Conservation (phyloP, 2,113 vertebrate genomes). For the Caretta caretta region DNA sequence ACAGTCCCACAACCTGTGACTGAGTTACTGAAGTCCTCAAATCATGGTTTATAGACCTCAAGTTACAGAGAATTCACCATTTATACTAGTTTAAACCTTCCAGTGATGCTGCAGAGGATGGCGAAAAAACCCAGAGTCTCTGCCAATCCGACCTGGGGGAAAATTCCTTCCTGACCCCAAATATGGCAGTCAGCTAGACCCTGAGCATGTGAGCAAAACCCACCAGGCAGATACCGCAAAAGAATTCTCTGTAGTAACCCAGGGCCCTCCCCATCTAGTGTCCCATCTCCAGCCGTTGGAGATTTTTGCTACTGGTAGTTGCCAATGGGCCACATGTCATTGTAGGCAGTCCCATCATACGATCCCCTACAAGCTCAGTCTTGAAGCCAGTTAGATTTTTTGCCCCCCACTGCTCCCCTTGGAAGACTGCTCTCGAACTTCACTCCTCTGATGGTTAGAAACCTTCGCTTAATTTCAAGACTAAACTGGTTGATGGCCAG, state of each 20-base stretch:
- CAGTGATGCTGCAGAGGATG: neutral
- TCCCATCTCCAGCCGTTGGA: neutral
- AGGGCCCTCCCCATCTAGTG: neutral
- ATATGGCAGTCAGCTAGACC: neutral
- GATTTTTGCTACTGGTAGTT: neutral
- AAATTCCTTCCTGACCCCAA: neutral
- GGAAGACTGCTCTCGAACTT: neutral
- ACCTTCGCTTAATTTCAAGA: neutral
- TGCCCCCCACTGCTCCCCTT: neutral
- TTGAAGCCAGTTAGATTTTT: neutral
- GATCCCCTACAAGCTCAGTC: neutral
- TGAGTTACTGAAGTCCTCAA: neutral
- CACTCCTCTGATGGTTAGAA: neutral
- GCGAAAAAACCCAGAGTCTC: neutral
- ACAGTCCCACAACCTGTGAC: neutral
- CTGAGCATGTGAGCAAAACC: neutral
- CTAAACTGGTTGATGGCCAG: neutral
- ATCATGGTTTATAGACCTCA: neutral
- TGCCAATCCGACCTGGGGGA: neutral
- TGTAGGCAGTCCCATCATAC: neutral
- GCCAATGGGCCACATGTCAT: neutral
- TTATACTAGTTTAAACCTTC: neutral
- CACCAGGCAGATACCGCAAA: neutral
- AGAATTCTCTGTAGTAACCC: too few relatives aligned
- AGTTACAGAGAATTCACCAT: neutral